phyloP scores from a whole-genome alignment of 1,140 invertebrate genomes.

The Drosophila paulistorum region DNA sequence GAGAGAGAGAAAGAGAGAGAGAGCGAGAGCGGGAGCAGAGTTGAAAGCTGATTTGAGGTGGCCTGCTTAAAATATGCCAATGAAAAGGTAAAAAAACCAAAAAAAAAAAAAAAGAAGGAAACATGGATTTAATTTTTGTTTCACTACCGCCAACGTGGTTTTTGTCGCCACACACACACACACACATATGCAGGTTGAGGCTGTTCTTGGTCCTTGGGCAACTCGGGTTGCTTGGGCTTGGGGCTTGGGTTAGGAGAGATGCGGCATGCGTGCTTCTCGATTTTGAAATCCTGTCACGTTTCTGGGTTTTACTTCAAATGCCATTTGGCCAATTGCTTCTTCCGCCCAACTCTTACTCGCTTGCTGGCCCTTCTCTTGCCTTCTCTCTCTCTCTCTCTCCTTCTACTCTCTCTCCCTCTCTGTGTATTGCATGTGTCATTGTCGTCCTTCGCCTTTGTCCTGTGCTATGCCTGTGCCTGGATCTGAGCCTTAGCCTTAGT shows the following conservation, averaged over 20 bases:
- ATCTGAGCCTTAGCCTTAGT: neutral
- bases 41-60: neutral
- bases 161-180: conserved; percentile 30
- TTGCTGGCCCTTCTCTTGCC: neutral
- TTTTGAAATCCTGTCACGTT: conserved; percentile 71
- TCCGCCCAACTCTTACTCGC: conserved; percentile 12
- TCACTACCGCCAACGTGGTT: conserved; percentile 29
- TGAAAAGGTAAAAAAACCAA: conserved; percentile 2
- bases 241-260: conserved; percentile 15
- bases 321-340: conserved; percentile 73
- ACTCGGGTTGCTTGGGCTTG: neutral
- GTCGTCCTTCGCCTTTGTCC: too few species aligned
- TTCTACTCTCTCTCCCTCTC: neutral
- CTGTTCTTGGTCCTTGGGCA: neutral
- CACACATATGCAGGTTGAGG: neutral
- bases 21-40: too few species aligned
- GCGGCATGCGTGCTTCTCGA: conserved; percentile 52
- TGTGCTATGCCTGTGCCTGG: neutral
- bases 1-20: neutral
- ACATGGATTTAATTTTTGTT: conserved; percentile 42
- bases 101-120: conserved; percentile 6
- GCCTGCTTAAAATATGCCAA: neutral
- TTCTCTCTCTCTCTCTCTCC: neutral
- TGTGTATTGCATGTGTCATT: neutral
- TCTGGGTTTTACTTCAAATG: conserved; percentile 70